These are phyloP conservation scores for Micromys minutus DNA, from an alignment of 2,113 vertebrate species.

Conservation along the genomic window DNA sequence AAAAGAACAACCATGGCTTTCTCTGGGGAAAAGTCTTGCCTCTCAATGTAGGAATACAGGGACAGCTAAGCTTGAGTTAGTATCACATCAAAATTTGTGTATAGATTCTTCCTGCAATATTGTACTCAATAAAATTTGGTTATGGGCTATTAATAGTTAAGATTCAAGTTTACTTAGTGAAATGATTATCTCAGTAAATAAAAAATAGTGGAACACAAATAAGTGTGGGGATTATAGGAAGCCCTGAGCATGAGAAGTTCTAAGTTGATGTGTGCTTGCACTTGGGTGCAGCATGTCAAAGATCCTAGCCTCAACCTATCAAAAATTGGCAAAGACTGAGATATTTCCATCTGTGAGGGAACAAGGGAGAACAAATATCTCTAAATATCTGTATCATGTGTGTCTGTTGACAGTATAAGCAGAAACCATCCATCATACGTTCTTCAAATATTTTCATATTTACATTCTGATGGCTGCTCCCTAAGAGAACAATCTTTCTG, in stretches of 20 bases:
- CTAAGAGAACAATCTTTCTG: not conserved
- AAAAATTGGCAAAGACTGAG: not conserved
- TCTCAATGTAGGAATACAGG: accelerated
- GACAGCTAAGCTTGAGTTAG: not conserved
- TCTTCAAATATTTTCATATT: not conserved
- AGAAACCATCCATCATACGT: not conserved
- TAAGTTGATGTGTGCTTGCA: not conserved
- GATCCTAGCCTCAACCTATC: no score
- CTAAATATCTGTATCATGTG: not conserved
- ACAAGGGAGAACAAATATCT: not conserved
- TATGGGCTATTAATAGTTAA: not conserved
- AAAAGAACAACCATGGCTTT: not conserved
- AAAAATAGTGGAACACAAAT: not conserved
- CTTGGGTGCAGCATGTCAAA: not conserved
- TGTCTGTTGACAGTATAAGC: no score
- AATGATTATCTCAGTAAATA: not conserved
- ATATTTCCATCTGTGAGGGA: not conserved
- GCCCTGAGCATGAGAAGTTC: no score
- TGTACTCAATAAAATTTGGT: not conserved
- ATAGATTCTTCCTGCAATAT: not conserved
- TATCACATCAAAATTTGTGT: not conserved
- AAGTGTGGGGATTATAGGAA: not conserved
- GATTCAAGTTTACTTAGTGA: not conserved
- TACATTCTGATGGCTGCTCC: no score
- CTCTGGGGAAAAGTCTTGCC: not conserved